Evolutionary conservation across 2,797 vertebrate genomes (phyloP), one percentile per base, ranked within the genome.

Genomic region (Leptoclinus maculatus): DNA sequence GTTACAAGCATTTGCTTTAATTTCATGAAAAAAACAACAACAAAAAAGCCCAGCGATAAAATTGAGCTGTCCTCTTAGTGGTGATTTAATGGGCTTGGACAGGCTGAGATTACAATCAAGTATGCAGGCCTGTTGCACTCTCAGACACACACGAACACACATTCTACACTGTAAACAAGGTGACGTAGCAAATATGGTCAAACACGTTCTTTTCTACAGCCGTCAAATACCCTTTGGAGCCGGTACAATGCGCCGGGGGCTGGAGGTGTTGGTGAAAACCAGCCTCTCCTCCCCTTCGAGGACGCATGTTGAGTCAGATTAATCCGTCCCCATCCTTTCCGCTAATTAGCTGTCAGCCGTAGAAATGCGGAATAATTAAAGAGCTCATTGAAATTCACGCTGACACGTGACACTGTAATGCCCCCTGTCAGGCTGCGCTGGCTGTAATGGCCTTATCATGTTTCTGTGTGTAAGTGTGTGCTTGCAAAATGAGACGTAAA

Each of bases 271-370:
- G 21, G 2, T 5, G 56, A 36, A 10, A 36, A 36, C 7, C 58
- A 77, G 60, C n/a, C 41, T 38, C 49, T 38, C 45, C 21, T 60
- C 47, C 25, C 64, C 21, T 36, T 41, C 5, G 19, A 63, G 68
- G 47, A 64, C 36, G 60, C 79, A 19, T 23, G 64, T 70, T 74
- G 56, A 86, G 80, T 88, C 71, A 53, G 59, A 85, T 88, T 84
- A 71, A 78, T 78, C 59, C 69, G n/a, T 62, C 63, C 58, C 72
- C 58, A 12, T 38, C 72, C 45, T 41, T 75, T 43, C 43, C 27
- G 38, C 64, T 89, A 89, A 90, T 89, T 84, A 80, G 59, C 87
- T 91, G 82, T 88, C 89, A 83, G 19, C 74, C 4, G 0, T 59
- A 29, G 72, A 73, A 76, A 74, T 82, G 79, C 57, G 59, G 72